Conservation (phyloP, 2,113 vertebrate genomes). For the Chlorocebus sabaeus region DNA sequence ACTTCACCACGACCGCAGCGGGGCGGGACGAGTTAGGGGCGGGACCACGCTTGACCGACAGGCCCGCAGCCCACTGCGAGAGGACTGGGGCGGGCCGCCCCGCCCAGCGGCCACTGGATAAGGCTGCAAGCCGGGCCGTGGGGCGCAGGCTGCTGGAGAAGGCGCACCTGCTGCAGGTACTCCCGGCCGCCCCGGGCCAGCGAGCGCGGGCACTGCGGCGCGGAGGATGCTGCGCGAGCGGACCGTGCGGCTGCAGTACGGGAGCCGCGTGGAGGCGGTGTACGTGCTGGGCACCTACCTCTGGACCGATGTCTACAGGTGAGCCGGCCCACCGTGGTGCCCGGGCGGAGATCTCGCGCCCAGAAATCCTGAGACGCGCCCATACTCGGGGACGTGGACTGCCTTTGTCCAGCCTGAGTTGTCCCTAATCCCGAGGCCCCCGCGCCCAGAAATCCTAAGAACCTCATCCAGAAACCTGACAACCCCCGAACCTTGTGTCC, state of each 20-base stretch:
- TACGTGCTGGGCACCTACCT: conserved; percentile 79
- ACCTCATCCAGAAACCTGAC: not conserved
- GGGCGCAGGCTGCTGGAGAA: not conserved
- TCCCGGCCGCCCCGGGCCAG: fast-evolving
- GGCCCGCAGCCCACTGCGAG: not conserved
- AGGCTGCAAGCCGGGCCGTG: fast-evolving
- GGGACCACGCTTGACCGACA: not conserved
- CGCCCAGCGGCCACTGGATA: conserved; percentile 3
- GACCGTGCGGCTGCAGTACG: conserved; percentile 82
- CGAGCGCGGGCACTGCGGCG: not conserved
- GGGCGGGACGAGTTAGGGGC: not conserved
- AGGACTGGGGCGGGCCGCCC: not conserved
- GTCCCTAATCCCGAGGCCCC: not conserved
- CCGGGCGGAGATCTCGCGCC: not conserved
- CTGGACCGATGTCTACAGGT: conserved; percentile 76
- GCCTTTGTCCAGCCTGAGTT: not conserved
- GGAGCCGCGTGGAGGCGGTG: conserved; percentile 83
- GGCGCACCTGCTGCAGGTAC: conserved; percentile 49
- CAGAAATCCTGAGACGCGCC: not conserved
- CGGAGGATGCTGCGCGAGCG: conserved; percentile 73
- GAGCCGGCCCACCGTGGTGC: not conserved
- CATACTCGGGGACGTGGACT: not conserved
- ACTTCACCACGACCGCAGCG: not conserved
- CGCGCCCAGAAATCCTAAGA: not conserved
- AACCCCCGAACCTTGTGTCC: not conserved